Base-by-base conservation (phyloP, 2,797 vertebrate genomes). In the Lacerta agilis region DNA sequence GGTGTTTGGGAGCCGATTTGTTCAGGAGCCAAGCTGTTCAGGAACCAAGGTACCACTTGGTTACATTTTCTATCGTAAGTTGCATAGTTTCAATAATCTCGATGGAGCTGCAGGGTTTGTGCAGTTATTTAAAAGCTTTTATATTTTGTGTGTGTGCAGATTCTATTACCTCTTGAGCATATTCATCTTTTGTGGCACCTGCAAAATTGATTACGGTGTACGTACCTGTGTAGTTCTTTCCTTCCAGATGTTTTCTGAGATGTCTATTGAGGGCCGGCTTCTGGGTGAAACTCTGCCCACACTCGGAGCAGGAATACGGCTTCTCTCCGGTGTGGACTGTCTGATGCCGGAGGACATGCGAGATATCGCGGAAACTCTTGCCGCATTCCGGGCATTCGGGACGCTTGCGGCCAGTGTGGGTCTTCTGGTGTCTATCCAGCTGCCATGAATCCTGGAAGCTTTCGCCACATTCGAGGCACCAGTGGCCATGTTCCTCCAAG, bases 261-360 rank as follows among this genome's bases (percentile, higher is more conserved):
- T 91, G 90, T 27, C 80, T n/a, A 3, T 69, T 80, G 9, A 91
- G 87, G 4, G 72, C 87, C 1, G 85, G 85, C 20, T 86, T 91
- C 36, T 88, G 87, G 80, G 72, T 86, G 75, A 89, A 91, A 18
- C 43, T 58, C 33, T 86, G 79, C 64, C 81, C 86, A 4, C 90
- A 91, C 41, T 93, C 87, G 1, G 85, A 45, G 64, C 90, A 93
- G 5, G 79, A 82, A 23, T 87, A 88, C 7, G 90, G 82, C 7
- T 88, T 93, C 82, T 91, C 89, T 78, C 89, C 87, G 0, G 90
- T 91, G 45, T 91, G 90, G 79, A 86, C 88, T 4, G 87, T 84
- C 64, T 90, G 87, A 29, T 93, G 89, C 17, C 87, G 89, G 71
- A 85, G 84, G 36, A 93, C 88, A 0, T 88, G 83, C 10, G 92